Conservation (phyloP, 1,140 invertebrate species). For the Drosophila rhopaloa region DNA sequence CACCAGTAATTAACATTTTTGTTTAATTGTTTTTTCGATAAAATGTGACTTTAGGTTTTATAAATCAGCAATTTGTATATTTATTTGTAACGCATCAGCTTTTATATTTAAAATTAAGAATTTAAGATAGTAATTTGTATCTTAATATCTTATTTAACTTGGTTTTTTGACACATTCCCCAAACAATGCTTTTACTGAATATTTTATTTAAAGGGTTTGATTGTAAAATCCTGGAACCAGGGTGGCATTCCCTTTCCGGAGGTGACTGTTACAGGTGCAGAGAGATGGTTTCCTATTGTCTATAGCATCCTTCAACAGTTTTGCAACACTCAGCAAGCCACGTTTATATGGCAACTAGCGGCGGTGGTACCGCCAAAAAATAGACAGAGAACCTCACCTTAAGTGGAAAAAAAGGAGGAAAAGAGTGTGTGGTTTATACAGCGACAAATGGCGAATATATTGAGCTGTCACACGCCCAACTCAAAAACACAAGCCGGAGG, state of each 20-base stretch:
- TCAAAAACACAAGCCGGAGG: slow-evolving; percentile 37
- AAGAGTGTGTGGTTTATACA: slow-evolving; percentile 49
- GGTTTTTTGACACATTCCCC: background rate
- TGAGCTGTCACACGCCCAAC: slow-evolving; percentile 76
- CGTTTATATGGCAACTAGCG: slow-evolving; percentile 54
- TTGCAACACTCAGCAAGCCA: slow-evolving; percentile 64
- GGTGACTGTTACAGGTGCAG: background rate
- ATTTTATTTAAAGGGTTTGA: background rate
- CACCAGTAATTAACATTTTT: too few relatives aligned
- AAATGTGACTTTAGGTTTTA: too few relatives aligned
- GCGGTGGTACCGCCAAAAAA: background rate
- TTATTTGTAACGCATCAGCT: too few relatives aligned
- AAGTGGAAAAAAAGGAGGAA: slow-evolving; percentile 20
- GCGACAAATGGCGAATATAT: slow-evolving; percentile 84
- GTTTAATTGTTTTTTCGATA: too few relatives aligned
- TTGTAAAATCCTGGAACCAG: slow-evolving; percentile 2
- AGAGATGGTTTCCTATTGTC: slow-evolving; percentile 28
- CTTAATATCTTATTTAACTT: too few relatives aligned
- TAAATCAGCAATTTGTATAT: too few relatives aligned
- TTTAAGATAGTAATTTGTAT: too few relatives aligned
- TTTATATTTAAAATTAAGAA: too few relatives aligned
- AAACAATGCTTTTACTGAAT: background rate
- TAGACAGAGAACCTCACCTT: slow-evolving; percentile 30
- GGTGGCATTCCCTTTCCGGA: background rate
- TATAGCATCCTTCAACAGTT: slow-evolving; percentile 73